phyloP scores from a whole-genome alignment of 1,140 invertebrate genomes.

The Acyrthosiphon pisum region DNA sequence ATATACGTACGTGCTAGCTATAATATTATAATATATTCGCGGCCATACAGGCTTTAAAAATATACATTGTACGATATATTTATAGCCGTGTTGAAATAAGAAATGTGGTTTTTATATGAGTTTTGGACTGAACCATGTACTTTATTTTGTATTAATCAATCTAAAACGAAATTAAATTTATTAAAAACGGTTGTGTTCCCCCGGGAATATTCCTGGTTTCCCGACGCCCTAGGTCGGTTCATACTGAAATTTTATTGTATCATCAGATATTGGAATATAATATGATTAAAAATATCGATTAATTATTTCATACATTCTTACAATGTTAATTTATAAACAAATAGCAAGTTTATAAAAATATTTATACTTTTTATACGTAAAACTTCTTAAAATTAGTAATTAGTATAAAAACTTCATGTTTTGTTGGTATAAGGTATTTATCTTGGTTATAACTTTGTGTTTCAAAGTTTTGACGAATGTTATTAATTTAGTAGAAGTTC shows the following conservation, averaged over 20 bases:
- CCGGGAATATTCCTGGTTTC: background rate
- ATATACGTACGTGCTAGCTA: background rate
- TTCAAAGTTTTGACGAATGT: slow-evolving; percentile 28
- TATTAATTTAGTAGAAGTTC: slow-evolving; percentile 33
- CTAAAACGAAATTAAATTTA: background rate
- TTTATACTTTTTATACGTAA: background rate
- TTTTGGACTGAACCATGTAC: background rate
- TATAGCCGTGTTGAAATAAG: background rate
- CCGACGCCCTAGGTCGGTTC: background rate
- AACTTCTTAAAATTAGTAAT: slow-evolving; percentile 14
- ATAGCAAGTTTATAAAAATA: background rate
- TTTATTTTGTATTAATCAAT: background rate
- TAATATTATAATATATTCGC: background rate
- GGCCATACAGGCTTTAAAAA: background rate
- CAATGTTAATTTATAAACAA: background rate
- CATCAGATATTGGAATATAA: background rate
- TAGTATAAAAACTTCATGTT: slow-evolving; percentile 5
- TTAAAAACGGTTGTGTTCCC: background rate
- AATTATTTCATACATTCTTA: slow-evolving; percentile 11
- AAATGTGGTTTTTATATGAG: background rate
- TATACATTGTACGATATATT: slow-evolving; percentile 7
- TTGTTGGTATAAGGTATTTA: slow-evolving; percentile 24
- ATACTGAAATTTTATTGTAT: background rate
- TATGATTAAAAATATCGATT: slow-evolving; percentile 19
- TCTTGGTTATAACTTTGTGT: slow-evolving; percentile 1